A percentile compares a stretch with the other conserved stretches of the same genome.
These are phyloP conservation scores for Dasysyrphus tricinctus DNA, from an alignment of 2,888 invertebrate species.

Conservation along the genomic window DNA sequence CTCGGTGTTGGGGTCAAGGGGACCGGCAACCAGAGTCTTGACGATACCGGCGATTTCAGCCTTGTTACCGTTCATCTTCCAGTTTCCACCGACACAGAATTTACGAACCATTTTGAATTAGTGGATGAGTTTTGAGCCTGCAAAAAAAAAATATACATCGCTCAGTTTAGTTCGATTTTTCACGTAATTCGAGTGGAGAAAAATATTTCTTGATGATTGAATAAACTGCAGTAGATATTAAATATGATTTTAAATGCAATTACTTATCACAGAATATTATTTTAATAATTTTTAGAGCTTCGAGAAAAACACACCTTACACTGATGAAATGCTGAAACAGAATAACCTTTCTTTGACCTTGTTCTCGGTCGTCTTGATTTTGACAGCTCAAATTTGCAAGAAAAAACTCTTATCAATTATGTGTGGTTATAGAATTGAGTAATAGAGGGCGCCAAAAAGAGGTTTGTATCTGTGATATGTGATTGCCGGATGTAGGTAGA, in stretches of 20 bases:
- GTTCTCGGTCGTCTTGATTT: conserved; percentile 38
- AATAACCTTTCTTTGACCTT: conserved; percentile 75
- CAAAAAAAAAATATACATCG: conserved; percentile 13
- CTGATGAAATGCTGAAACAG: conserved; percentile 68
- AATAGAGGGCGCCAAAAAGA: background rate
- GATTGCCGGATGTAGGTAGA: background rate
- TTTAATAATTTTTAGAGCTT: conserved; percentile 38
- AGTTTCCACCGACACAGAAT: conserved; percentile 99
- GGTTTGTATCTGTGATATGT: conserved; percentile 39
- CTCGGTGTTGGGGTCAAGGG: conserved; percentile 92
- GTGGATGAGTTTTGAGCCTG: conserved; percentile 61
- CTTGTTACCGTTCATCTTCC: conserved; percentile 99
- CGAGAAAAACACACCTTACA: conserved; percentile 60
- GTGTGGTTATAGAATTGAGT: background rate
- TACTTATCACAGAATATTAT: conserved; percentile 21
- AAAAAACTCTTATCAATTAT: conserved; percentile 36
- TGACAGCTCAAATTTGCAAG: conserved; percentile 50
- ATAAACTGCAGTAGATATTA: background rate
- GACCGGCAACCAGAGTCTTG: conserved; percentile 89
- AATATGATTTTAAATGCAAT: background rate
- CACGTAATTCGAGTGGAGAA: background rate
- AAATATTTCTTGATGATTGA: background rate
- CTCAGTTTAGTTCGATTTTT: conserved; percentile 5
- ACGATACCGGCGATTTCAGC: conserved; percentile 92
- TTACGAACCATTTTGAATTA: conserved; percentile 88